phyloP scores from a whole-genome alignment of 2,888 invertebrate genomes.

The Diarsia dahlii region DNA sequence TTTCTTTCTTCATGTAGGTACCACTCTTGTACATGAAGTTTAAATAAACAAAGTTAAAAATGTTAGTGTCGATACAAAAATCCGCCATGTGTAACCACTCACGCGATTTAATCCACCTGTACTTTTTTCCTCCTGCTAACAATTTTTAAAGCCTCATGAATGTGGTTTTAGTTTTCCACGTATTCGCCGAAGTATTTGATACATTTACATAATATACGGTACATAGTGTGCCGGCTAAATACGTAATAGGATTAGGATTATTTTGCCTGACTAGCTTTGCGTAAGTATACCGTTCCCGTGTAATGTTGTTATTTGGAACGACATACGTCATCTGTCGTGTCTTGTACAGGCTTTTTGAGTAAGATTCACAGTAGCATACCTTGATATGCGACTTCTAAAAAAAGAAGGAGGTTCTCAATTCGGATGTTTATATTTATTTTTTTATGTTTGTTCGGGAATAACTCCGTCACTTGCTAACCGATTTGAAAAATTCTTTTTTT shows the following conservation, averaged over 20 bases:
- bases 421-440: too few species aligned
- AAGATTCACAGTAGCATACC: too few species aligned
- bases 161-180: background rate
- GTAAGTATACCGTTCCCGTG: background rate
- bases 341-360: too few species aligned
- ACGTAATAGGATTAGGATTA: constrained; percentile 27
- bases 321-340: background rate
- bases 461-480: too few species aligned
- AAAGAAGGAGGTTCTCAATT: too few species aligned
- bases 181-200: constrained; percentile 11
- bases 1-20: too few species aligned
- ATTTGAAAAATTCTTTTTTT: too few species aligned
- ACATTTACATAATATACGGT: constrained; percentile 41
- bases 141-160: constrained; percentile 3
- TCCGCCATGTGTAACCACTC: background rate
- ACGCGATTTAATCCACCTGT: constrained; percentile 1
- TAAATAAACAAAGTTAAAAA: background rate
- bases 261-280: constrained; percentile 19
- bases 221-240: constrained; percentile 27
- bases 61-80: background rate
- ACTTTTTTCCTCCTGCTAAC: background rate
- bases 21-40: too few species aligned
- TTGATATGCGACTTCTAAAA: too few species aligned
- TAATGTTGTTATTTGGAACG: background rate
- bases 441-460: too few species aligned